phyloP scores from a whole-genome alignment of 2,113 vertebrate genomes.

The Galeopterus variegatus region DNA sequence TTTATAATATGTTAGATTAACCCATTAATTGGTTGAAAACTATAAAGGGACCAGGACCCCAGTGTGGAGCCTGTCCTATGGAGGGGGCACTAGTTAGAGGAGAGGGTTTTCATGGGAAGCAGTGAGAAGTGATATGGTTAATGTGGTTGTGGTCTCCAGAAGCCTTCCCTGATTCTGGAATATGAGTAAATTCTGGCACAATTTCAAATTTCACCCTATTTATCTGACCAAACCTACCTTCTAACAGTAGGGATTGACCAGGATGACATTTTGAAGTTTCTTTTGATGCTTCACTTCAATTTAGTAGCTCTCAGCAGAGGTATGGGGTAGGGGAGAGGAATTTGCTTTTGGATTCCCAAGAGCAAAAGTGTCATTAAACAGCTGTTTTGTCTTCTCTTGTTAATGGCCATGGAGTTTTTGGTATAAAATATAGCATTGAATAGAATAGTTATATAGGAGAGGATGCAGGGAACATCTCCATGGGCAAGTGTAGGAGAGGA shows the following conservation, averaged over 20 bases:
- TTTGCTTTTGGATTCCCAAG: neutral
- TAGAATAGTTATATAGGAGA: neutral
- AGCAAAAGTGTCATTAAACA: neutral
- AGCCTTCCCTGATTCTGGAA: neutral
- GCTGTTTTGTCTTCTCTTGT: neutral
- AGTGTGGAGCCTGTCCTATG: neutral
- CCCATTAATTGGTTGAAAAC: neutral
- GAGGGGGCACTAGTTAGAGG: neutral
- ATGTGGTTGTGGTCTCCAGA: neutral
- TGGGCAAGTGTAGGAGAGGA: neutral
- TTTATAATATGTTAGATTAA: neutral
- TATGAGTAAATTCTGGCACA: neutral
- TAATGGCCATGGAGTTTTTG: neutral
- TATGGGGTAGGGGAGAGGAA: neutral
- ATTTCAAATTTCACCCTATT: neutral
- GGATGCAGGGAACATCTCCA: neutral
- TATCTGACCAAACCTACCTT: neutral
- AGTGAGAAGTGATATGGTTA: neutral
- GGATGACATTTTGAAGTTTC: neutral
- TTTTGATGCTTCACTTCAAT: constrained; percentile 40
- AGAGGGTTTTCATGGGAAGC: neutral
- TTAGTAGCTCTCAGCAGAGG: neutral
- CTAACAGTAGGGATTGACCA: neutral
- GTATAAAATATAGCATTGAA: neutral
- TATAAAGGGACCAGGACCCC: neutral